These are phyloP conservation scores for Ariolimax columbianus DNA, from an alignment of 2,888 invertebrate genomes.

Conservation along the genomic window DNA sequence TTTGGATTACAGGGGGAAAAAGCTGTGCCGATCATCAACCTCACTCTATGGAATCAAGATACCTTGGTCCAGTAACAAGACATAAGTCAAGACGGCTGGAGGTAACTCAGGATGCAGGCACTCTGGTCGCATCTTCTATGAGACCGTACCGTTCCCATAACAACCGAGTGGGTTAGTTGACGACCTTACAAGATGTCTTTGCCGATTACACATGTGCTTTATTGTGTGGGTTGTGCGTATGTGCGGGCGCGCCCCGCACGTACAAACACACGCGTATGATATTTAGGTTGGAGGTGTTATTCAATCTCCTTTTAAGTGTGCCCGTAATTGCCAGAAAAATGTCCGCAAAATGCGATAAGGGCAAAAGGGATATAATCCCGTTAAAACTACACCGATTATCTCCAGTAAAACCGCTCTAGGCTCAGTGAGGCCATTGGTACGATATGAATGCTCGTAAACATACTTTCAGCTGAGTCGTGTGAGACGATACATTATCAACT, in stretches of 20 bases:
- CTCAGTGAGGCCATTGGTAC: not conserved
- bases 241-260: not conserved
- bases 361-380: not conserved
- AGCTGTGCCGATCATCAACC: too few relatives aligned
- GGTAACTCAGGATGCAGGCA: too few relatives aligned
- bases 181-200: too few relatives aligned
- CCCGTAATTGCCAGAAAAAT: not conserved
- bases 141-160: too few relatives aligned
- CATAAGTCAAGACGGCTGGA: too few relatives aligned
- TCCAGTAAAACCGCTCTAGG: not conserved
- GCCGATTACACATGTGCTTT: too few relatives aligned
- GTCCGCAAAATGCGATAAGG: not conserved
- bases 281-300: not conserved
- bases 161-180: too few relatives aligned
- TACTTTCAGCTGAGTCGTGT: not conserved
- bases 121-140: too few relatives aligned
- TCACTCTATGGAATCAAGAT: too few relatives aligned
- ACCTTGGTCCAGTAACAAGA: too few relatives aligned
- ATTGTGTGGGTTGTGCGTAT: too few relatives aligned
- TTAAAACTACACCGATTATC: not conserved
- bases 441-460: not conserved
- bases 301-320: not conserved
- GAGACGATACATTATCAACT: not conserved
- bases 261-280: not conserved
- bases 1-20: too few relatives aligned